phyloP scores from a whole-genome alignment of 1,140 invertebrate species.

The Zaprionus capensis region DNA sequence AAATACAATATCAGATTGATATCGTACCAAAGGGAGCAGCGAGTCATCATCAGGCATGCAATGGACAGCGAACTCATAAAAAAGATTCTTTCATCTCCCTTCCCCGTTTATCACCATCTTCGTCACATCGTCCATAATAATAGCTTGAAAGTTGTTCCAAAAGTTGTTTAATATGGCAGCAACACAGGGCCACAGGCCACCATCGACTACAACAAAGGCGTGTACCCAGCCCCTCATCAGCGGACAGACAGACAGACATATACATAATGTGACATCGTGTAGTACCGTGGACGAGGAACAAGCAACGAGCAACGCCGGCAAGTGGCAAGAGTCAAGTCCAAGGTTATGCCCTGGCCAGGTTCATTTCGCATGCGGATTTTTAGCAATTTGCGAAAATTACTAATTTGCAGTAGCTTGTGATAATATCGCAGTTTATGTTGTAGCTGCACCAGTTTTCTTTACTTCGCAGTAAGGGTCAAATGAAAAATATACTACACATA shows the following conservation, averaged over 20 bases:
- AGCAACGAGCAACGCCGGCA: conserved; percentile 22
- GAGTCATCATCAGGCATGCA: conserved; percentile 1
- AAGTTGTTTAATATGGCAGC: conserved; percentile 55
- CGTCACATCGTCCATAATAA: conserved; percentile 29
- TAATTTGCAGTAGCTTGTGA: conserved; percentile 31
- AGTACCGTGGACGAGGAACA: not conserved
- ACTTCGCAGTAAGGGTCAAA: not conserved
- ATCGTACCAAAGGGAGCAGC: conserved; percentile 27
- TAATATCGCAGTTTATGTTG: conserved; percentile 7
- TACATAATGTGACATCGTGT: conserved; percentile 20
- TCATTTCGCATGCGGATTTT: conserved; percentile 6
- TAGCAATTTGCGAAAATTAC: conserved; percentile 3
- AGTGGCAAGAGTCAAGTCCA: conserved; percentile 62
- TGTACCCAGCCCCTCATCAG: conserved; percentile 18
- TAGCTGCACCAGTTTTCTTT: conserved; percentile 5
- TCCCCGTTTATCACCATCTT: conserved; percentile 17
- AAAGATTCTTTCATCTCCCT: conserved; percentile 31
- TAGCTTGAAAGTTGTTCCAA: conserved; percentile 73
- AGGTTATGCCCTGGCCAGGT: conserved; percentile 48
- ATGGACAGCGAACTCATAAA: conserved; percentile 27
- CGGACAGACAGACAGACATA: conserved; percentile 9
- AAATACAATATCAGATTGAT: conserved; percentile 40
- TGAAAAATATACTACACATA: not conserved
- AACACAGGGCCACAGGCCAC: conserved; percentile 16
- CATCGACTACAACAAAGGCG: conserved; percentile 14